Evolutionary conservation across 2,113 vertebrate species (phyloP), one percentile per base, ranked within the genome.

Genomic region (Lipophrys pholis): DNA sequence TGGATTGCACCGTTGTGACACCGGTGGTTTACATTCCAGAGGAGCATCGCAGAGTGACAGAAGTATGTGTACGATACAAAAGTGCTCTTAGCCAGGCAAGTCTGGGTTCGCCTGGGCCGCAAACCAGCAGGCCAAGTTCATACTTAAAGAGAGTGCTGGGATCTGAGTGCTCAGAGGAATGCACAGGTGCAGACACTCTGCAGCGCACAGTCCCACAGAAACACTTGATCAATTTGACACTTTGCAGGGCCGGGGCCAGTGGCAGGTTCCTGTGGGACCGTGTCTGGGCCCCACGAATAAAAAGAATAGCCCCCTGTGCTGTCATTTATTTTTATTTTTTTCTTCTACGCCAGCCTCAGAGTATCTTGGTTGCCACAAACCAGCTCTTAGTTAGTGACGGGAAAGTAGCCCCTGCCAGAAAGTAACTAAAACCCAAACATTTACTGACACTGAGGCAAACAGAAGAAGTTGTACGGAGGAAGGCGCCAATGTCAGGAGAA

Each of bases 151-250:
- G 85, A 43, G 56, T 10, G 21, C 55, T 14, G 51, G 73, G 82
- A 78, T 81, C 69, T 69, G 43, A 52, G 40, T 56, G 30, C 78
- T 69, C 51, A 38, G 49, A 85, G 88, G 90, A 91, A 91, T 88
- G 84, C 87, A 85, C 89, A 91, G 89, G 89, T 92, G 89, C 81
- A 86, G 79, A 75, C 81, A 82, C 80, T 90, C 80, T 21, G 63
- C 69, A 84, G 76, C 64, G 74, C 72, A 81, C 86, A 51, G 63
- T 80, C 73, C 61, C 51, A 36, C 21, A 69, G 73, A 15, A 73
- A 75, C 81, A 73, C 82, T 72, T 81, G 82, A 85, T 89, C 87
- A 74, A 38, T 73, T 11, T 82, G 86, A 89, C 84, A 70, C 57
- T 73, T 70, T 71, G 68, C 55, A 55, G 73, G 78, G 78, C 64